Conservation (phyloP, 2,797 vertebrate genomes). For the Hyperoplus lanceolatus region DNA sequence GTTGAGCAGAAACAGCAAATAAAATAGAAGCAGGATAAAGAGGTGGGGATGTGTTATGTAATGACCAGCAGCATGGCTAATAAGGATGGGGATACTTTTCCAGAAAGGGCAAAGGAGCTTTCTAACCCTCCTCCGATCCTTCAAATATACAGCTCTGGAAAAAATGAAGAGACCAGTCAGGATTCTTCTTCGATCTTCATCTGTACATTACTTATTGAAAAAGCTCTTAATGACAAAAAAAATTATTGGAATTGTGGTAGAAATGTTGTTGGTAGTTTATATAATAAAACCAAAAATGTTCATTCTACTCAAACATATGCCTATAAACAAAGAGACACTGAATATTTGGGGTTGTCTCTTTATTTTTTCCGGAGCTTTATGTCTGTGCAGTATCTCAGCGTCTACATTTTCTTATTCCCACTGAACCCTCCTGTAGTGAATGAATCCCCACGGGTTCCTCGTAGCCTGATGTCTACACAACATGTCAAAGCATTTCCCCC, state of each 20-base stretch:
- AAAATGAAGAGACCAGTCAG: no score
- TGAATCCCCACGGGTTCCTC: background rate
- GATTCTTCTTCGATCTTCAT: no score
- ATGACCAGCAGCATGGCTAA: background rate
- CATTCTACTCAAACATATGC: no score
- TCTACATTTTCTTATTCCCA: background rate
- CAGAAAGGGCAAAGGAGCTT: conserved; percentile 8
- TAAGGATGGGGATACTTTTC: background rate
- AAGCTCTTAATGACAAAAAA: no score
- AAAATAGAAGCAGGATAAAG: background rate
- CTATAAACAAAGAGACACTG: no score
- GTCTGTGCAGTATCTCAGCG: background rate
- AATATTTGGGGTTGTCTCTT: no score
- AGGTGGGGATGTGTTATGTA: background rate
- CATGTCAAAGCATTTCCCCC: conserved; percentile 16
- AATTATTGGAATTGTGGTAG: no score
- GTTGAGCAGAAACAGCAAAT: background rate
- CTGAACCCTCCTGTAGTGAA: background rate
- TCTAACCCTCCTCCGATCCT: background rate
- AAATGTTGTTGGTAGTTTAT: no score
- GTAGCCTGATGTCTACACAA: background rate
- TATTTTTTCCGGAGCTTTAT: no score
- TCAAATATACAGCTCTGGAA: background rate
- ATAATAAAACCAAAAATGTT: no score
- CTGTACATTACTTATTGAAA: no score